Percentiles rank a stretch among this genome's conserved stretches.
Evolutionary conservation across 1,140 invertebrate species (phyloP).

Genomic region (Lepeophtheirus salmonis): DNA sequence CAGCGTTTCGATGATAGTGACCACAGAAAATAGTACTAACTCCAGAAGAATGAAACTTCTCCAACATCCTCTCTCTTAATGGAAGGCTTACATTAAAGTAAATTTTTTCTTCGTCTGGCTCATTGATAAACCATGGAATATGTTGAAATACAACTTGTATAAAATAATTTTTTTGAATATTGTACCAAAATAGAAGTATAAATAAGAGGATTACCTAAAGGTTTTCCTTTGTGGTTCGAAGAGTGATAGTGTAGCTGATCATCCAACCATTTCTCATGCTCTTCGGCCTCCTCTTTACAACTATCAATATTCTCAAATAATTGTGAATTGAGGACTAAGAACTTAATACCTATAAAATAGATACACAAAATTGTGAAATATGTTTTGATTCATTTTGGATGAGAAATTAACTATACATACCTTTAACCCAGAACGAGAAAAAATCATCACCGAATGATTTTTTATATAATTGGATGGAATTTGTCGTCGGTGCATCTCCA

Average conservation of each 20-base stretch:
- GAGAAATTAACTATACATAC: no score
- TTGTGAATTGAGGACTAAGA: slow-evolving; percentile 36
- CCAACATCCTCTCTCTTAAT: slow-evolving; percentile 28
- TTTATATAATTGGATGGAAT: slow-evolving; percentile 28
- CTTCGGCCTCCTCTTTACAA: slow-evolving; percentile 25
- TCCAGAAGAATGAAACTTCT: slow-evolving; percentile 30
- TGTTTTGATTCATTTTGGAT: no score
- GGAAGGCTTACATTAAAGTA: slow-evolving; percentile 31
- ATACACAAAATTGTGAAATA: neutral
- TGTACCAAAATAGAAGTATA: neutral
- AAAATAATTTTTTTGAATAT: neutral
- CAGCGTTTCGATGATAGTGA: slow-evolving; percentile 37
- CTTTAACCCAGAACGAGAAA: slow-evolving; percentile 33
- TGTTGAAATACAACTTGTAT: slow-evolving; percentile 35
- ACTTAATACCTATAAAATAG: slow-evolving; percentile 31
- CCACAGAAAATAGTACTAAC: slow-evolving; percentile 36
- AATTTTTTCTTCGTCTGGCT: slow-evolving; percentile 27
- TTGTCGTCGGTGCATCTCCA: slow-evolving; percentile 31
- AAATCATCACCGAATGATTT: slow-evolving; percentile 36
- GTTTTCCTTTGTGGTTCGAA: neutral
- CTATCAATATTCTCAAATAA: slow-evolving; percentile 27
- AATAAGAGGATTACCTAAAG: neutral
- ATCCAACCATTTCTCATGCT: slow-evolving; percentile 32
- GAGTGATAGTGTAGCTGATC: slow-evolving; percentile 24
- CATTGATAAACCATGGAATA: slow-evolving; percentile 34